phyloP scores from a whole-genome alignment of 1,140 invertebrate species.

The Reticulitermes speratus region DNA sequence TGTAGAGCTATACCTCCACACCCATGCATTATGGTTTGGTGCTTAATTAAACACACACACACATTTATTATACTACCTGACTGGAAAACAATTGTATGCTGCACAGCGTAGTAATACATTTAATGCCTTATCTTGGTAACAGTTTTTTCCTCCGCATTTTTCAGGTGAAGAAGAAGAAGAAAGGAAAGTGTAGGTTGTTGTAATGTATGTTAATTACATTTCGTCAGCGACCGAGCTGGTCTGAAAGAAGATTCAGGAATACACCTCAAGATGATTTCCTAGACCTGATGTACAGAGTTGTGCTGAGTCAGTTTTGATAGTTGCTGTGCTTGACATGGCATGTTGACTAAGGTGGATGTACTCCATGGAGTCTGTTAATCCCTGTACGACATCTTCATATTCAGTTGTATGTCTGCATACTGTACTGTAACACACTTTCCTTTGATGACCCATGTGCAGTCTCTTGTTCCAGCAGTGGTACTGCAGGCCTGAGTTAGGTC shows the following conservation, averaged over 20 bases:
- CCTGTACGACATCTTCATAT: not conserved
- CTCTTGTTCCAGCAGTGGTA: not conserved
- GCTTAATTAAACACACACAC: too few relatives aligned
- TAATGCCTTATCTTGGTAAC: too few relatives aligned
- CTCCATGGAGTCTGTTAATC: not conserved
- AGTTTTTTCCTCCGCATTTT: not conserved
- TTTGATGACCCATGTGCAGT: not conserved
- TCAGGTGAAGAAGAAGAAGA: slow-evolving; percentile 18
- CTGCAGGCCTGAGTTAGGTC: not conserved
- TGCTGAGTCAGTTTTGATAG: not conserved
- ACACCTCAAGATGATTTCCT: too few relatives aligned
- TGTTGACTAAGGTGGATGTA: not conserved
- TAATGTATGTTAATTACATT: not conserved
- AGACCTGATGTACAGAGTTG: too few relatives aligned
- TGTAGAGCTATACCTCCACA: too few relatives aligned
- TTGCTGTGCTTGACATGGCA: not conserved
- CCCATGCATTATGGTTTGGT: too few relatives aligned
- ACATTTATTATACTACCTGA: too few relatives aligned
- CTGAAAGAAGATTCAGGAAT: too few relatives aligned
- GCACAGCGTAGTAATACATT: too few relatives aligned
- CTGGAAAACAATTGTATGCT: too few relatives aligned
- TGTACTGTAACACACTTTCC: not conserved
- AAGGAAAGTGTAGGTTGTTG: slow-evolving; percentile 5
- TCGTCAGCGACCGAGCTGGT: too few relatives aligned
- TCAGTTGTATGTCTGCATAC: not conserved